These are phyloP conservation scores for Ciona savignyi DNA, from an alignment of 23 tunicate species.

Conservation along the genomic window DNA sequence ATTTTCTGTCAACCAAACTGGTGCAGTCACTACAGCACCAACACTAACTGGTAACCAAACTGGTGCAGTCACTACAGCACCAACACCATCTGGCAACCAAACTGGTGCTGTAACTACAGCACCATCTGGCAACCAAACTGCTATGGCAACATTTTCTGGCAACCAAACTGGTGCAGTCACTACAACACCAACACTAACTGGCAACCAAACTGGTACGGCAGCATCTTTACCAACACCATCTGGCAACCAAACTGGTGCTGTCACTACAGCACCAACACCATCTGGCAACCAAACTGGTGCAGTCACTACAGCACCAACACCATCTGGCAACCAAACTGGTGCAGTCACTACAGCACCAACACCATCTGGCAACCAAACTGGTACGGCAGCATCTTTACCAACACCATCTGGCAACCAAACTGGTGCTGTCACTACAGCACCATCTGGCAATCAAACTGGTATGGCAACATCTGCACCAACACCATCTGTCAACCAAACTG, in stretches of 20 bases:
- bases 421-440: background rate
- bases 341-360: too few species aligned
- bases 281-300: too few species aligned
- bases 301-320: too few species aligned
- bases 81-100: background rate
- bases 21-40: background rate
- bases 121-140: too few species aligned
- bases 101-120: background rate
- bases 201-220: too few species aligned
- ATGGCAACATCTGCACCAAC: background rate
- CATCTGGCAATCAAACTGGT: background rate
- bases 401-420: background rate
- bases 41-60: background rate
- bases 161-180: too few species aligned
- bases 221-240: too few species aligned
- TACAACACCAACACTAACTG: too few species aligned
- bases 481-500: background rate
- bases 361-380: background rate
- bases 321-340: too few species aligned
- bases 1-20: background rate
- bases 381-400: background rate
- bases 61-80: background rate
- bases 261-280: too few species aligned
- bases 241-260: too few species aligned
- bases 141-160: too few species aligned